Percentiles rank a stretch among this genome's conserved stretches.
phyloP scores from a whole-genome alignment of 2,113 vertebrate genomes.

The Elaphurus davidianus region DNA sequence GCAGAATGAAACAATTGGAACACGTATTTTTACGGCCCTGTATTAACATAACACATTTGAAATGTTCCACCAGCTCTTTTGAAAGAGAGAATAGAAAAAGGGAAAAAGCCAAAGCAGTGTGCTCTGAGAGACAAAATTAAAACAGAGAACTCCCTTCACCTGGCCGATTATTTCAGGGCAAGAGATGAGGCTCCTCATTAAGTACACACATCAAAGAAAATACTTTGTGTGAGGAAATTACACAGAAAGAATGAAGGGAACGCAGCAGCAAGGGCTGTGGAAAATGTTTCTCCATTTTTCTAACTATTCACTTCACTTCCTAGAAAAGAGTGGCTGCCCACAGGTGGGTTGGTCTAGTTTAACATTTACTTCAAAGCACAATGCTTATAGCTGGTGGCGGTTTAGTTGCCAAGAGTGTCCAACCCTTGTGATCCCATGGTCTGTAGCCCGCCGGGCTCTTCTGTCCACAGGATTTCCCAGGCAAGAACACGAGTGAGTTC shows the following conservation, averaged over 20 bases:
- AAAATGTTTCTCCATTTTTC: slow-evolving; percentile 36
- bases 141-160: background rate
- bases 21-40: background rate
- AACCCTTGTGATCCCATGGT: background rate
- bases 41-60: background rate
- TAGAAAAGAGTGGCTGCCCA: slow-evolving; percentile 73
- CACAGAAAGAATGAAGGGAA: slow-evolving; percentile 28
- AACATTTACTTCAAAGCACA: slow-evolving; percentile 32
- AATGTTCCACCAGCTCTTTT: background rate
- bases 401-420: background rate
- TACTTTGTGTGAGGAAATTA: slow-evolving; percentile 37
- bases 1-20: slow-evolving; percentile 34
- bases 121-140: background rate
- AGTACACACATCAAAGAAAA: slow-evolving; percentile 6
- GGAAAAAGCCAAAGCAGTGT: background rate
- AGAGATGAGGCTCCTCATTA: slow-evolving; percentile 40
- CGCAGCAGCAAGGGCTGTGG: background rate
- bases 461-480: background rate
- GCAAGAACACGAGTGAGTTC: background rate
- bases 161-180: slow-evolving; percentile 24
- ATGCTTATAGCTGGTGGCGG: background rate
- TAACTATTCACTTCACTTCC: slow-evolving; percentile 81
- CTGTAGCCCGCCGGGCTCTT: background rate
- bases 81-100: slow-evolving; percentile 3
- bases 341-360: slow-evolving; percentile 10